Conservation (phyloP, 1,140 invertebrate genomes). For the Zaprionus camerounensis region DNA sequence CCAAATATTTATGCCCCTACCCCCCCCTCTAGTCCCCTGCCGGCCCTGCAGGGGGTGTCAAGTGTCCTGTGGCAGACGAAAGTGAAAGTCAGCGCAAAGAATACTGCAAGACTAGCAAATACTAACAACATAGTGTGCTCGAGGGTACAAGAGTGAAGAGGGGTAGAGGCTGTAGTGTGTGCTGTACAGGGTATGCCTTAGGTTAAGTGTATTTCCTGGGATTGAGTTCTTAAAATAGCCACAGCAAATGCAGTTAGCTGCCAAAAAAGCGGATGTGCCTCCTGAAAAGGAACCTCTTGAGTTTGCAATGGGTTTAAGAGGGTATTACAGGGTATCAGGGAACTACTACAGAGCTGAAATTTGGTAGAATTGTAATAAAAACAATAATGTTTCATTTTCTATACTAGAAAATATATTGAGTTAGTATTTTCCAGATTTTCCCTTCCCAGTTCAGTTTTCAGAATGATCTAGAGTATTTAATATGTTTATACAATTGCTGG, state of each 20-base stretch:
- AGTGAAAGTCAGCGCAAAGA: conserved; percentile 68
- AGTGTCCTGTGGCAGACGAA: conserved; percentile 22
- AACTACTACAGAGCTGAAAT: background rate
- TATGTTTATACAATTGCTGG: too few species aligned
- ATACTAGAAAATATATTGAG: background rate
- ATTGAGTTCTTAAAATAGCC: background rate
- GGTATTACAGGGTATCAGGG: background rate
- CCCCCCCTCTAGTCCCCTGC: background rate
- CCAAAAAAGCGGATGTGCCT: background rate
- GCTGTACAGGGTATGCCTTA: background rate
- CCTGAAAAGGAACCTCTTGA: background rate
- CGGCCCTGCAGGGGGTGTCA: conserved; percentile 22
- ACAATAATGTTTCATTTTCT: background rate
- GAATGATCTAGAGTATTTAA: background rate
- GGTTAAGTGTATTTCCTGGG: conserved; percentile 3
- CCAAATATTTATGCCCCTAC: conserved; percentile 47
- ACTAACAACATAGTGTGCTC: conserved; percentile 12
- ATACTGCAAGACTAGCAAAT: conserved; percentile 44
- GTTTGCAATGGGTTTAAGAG: background rate
- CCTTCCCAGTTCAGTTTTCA: background rate
- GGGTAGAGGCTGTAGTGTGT: background rate
- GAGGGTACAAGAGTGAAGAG: background rate
- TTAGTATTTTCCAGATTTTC: background rate
- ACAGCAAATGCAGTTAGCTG: background rate
- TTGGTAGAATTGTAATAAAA: background rate